These are phyloP conservation scores for Carassius auratus DNA, from an alignment of 2,113 vertebrate species.

Conservation along the genomic window DNA sequence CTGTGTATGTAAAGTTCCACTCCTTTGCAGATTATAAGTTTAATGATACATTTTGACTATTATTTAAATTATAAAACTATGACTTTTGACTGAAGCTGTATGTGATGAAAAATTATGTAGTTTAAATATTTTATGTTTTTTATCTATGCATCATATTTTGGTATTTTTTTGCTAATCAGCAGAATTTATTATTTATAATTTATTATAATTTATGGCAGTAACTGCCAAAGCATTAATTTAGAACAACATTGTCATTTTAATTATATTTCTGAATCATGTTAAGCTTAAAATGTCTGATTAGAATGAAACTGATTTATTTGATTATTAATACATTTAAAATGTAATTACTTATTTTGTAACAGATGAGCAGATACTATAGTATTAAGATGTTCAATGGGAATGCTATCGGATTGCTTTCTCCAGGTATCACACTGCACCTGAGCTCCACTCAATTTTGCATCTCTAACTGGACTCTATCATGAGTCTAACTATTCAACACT, in stretches of 20 bases:
- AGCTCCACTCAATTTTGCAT: not conserved
- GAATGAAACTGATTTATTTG: not conserved
- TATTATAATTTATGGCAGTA: too few species aligned
- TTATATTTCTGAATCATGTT: not conserved
- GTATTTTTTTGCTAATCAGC: too few species aligned
- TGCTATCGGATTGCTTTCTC: not conserved
- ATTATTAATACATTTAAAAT: not conserved
- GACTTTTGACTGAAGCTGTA: too few species aligned
- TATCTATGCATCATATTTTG: too few species aligned
- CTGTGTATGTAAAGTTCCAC: too few species aligned
- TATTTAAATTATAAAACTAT: too few species aligned
- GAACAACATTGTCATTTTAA: not conserved
- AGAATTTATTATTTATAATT: too few species aligned
- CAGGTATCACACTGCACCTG: not conserved
- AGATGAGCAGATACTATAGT: not conserved
- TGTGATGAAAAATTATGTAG: too few species aligned
- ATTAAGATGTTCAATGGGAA: not conserved
- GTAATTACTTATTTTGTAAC: not conserved
- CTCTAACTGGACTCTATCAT: not conserved
- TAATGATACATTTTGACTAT: too few species aligned
- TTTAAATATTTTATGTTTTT: too few species aligned
- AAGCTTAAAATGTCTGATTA: not conserved
- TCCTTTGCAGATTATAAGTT: too few species aligned
- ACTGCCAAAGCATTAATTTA: not conserved
- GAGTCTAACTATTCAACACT: conserved; percentile 8